Conservation (phyloP, 2,797 vertebrate species). For the Melopsittacus undulatus region DNA sequence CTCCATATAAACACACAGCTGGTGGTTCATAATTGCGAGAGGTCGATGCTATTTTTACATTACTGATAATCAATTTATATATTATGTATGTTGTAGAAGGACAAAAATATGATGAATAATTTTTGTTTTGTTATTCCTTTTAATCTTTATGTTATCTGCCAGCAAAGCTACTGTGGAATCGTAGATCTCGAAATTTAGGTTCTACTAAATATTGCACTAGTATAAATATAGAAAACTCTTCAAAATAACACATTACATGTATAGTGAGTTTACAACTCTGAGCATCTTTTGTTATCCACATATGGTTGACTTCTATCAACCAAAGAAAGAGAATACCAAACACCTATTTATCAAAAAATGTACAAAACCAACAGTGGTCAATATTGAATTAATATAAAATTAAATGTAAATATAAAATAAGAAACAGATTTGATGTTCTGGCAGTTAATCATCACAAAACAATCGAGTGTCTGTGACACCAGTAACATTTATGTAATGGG, state of each 20-base stretch:
- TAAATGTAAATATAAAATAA: neutral
- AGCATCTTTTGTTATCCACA: neutral
- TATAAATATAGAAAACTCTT: neutral
- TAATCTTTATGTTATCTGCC: neutral
- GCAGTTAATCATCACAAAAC: neutral
- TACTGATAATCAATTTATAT: neutral
- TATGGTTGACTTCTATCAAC: neutral
- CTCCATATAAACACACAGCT: neutral
- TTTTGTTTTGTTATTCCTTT: neutral
- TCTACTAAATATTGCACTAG: neutral
- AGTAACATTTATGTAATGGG: neutral
- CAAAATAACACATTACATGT: neutral
- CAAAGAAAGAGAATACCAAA: neutral
- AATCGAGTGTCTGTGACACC: neutral
- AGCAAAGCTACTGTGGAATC: neutral
- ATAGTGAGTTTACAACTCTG: neutral
- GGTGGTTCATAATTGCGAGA: neutral
- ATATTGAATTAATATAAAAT: neutral
- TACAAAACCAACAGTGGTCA: neutral
- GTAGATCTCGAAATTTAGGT: neutral
- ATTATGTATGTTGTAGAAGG: neutral
- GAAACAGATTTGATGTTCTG: neutral
- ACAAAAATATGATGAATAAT: neutral
- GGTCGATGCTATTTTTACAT: accelerated
- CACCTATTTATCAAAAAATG: neutral